Base-by-base conservation (phyloP, 2,888 invertebrate species). In the Drosophila robusta region DNA sequence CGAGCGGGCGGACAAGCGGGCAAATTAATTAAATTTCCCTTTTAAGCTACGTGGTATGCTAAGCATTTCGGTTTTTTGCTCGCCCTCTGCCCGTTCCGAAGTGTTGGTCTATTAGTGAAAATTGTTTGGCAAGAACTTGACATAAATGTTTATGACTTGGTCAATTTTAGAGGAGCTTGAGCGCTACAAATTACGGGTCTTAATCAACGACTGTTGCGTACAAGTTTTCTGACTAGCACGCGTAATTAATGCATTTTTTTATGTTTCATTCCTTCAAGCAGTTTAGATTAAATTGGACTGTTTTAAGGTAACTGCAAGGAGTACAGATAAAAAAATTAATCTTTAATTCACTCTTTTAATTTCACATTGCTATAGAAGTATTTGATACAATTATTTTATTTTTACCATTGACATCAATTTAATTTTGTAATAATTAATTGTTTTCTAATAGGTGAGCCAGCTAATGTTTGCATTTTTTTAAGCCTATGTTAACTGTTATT, bases 11-110 rank as follows among this genome's bases (percentile, higher is more conserved):
- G 34, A 51, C 38, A 46, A 60, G 65, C 49, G 52, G 74, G 63
- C 58, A 85, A 79, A 83, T 88, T 88, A 83, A 83, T 88, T 85
- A 79, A 87, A 82, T 85, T 88, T 75, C 42, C 63, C 70, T 46
- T 49, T 46, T 66, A 32, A 76, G 71, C 70, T 76, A 58, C 65
- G 71, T 70, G 82, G 62, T 70, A 87, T 81, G 82, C 79, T 67
- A 78, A 83, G 51, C 52, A 75, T 64, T 65, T 56, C 9, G 29
- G 12, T n/a, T 12, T 26, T 34, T 29, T 12, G 3, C 26, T 24
- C 26, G 8, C 49, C 8, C 5, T 41, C 1, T 1, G n/a, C 11
- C 1, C 14, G 24, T n/a, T 47, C 22, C 42, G 36, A 65, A 65
- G 65, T 60, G 56, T 52, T 57, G 58, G 55, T 65, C 61, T 47